Evolutionary conservation across 2,113 vertebrate genomes (phyloP), one percentile per base, ranked within the genome.

Genomic region (Boleophthalmus pectinirostris): DNA sequence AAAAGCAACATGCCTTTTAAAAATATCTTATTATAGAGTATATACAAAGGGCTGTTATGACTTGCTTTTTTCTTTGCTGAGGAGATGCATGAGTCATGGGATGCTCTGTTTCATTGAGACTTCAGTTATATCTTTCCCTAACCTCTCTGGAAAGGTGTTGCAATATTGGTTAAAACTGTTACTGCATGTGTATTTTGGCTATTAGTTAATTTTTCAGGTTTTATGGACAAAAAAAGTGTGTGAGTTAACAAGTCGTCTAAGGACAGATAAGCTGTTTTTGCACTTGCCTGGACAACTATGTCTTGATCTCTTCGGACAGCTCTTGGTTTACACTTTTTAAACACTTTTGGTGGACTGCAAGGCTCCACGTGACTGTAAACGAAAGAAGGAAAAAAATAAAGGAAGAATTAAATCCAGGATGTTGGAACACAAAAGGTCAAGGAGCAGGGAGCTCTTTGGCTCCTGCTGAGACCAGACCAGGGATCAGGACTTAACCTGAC

Each of bases 401-500:
- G 18, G 20, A n/a, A 64, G 61, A 43, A 43, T 64, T 64, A 74
- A 65, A 79, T 49, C 81, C 77, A 82, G 71, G 73, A 66, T 83
- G 81, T 76, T 78, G 80, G 66, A 78, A 80, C 58, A 63, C 64
- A 64, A 63, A 67, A 68, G 47, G 53, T 82, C 80, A 73, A 43
- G 47, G 61, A 66, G 73, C 66, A 73, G 63, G 69, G 72, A 47
- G 75, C 57, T 67, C 14, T 14, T 56, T 43, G 71, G 25, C 76
- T 69, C 77, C 76, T 77, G 80, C 72, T 53, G 84, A 70, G 69
- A 73, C 65, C 20, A 1, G 77, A 76, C 60, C 79, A 75, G 57
- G 74, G 85, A 85, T 86, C 83, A 75, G 25, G 77, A 79, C 76
- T 80, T 72, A 66, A 74, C 74, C 74, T 78, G 80, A 83, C 78